Evolutionary conservation across 2,888 invertebrate species (phyloP), one percentile per base, ranked within the genome.

Genomic region (Halictus ligatus): DNA sequence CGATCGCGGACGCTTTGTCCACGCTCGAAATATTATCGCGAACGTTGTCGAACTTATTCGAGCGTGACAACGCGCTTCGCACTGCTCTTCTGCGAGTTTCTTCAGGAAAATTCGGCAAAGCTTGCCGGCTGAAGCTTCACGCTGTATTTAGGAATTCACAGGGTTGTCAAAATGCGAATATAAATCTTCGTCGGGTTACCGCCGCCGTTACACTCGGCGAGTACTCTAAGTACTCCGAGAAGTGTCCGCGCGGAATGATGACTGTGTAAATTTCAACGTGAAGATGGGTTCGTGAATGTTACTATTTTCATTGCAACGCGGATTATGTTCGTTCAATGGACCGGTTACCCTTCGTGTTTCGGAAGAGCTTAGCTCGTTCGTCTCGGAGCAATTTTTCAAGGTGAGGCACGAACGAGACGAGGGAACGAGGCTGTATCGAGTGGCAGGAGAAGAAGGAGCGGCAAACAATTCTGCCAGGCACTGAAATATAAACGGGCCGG

Each of bases 401-500:
- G 54, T 73, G 18, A n/a, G 46, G 48, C 72, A 15, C n/a, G 69
- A 48, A 58, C 0, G 69, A 25, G 67, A 35, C 40, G 69, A 71
- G 40, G 35, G 72, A 40, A 54, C 40, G 15, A 35, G 46, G 40
- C 8, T 5, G 67, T 71, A 82, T 77, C 83, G 75, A 78, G 80
- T 78, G 76, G 80, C 58, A 29, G 64, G 29, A 58, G 78, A 83
- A 80, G 86, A 81, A 84, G 79, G 29, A 79, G 88, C 74, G 69
- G 84, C 90, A 91, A 93, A 93, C 91, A 92, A 93, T 93, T 87
- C 91, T 89, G 89, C 86, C 91, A 89, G 87, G 88, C 85, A 85
- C 82, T 92, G 91, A 92, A 93, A 92, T 93, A 92, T 91, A 89
- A 91, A 92, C 89, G 87, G 81, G 81, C 69, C 43, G 78, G 80